phyloP scores from a whole-genome alignment of 2,113 vertebrate genomes.

The Sakesphorus luctuosus region DNA sequence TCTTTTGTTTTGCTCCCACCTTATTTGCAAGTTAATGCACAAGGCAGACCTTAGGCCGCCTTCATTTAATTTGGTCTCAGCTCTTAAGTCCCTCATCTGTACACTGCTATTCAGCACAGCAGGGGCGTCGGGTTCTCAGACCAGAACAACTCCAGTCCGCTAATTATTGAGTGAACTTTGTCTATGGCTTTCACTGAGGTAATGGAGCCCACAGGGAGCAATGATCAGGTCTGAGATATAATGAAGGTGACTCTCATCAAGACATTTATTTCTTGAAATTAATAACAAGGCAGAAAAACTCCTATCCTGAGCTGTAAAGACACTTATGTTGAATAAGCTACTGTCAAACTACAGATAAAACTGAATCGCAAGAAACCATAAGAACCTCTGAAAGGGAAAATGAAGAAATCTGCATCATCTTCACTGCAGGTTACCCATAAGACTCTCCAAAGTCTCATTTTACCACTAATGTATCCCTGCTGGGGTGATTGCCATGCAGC shows the following conservation, averaged over 20 bases:
- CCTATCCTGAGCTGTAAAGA: background rate
- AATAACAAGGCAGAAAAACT: background rate
- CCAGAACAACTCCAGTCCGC: constrained; percentile 50
- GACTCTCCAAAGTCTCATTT: constrained; percentile 25
- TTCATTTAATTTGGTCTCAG: constrained; percentile 33
- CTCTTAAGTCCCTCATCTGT: constrained; percentile 22
- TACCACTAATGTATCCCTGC: background rate
- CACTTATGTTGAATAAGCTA: background rate
- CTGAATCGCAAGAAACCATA: background rate
- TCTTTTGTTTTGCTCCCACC: background rate
- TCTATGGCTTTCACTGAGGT: constrained; percentile 42
- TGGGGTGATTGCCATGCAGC: constrained; percentile 25
- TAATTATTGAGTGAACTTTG: constrained; percentile 66
- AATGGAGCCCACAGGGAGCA: constrained; percentile 46
- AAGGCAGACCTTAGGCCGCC: background rate
- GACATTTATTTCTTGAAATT: constrained; percentile 30
- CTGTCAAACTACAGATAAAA: background rate
- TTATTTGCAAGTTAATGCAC: constrained; percentile 47
- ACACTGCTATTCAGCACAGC: constrained; percentile 53
- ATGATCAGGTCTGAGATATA: constrained; percentile 46
- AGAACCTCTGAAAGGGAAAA: background rate
- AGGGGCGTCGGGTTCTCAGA: constrained; percentile 51
- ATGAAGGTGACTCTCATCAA: constrained; percentile 53
- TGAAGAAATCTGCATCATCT: background rate
- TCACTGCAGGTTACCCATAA: background rate